Evolutionary conservation across 1,140 invertebrate species (phyloP).

Genomic region (Ceratitis capitata): DNA sequence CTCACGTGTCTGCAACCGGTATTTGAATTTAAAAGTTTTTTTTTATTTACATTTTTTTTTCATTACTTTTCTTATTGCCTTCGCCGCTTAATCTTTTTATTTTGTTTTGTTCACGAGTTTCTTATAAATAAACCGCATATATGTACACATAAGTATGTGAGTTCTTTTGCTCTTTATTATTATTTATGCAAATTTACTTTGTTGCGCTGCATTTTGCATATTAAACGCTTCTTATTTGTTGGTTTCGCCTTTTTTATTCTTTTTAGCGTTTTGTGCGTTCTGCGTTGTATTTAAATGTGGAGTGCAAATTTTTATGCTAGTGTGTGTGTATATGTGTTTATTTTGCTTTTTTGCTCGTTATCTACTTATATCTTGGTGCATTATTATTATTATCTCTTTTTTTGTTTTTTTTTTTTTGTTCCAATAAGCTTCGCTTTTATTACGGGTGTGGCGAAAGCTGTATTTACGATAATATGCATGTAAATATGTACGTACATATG

Average conservation of each 20-base stretch:
- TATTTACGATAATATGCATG: too few relatives aligned
- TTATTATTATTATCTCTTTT: too few relatives aligned
- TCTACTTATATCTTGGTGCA: too few relatives aligned
- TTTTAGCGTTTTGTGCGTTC: background rate
- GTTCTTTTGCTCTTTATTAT: background rate
- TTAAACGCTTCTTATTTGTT: background rate
- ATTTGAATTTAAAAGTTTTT: background rate
- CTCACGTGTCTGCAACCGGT: background rate
- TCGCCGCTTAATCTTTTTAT: too few relatives aligned
- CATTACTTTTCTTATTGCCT: background rate
- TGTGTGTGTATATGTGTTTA: background rate
- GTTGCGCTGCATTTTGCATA: background rate
- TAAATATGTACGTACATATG: background rate
- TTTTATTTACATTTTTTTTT: background rate
- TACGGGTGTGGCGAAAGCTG: background rate
- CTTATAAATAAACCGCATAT: background rate
- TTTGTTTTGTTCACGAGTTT: background rate
- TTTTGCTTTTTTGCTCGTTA: too few relatives aligned
- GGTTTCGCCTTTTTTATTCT: background rate
- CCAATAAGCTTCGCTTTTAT: background rate
- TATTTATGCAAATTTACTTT: slow-evolving; percentile 1
- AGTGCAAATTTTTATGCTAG: too few relatives aligned
- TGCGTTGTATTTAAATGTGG: background rate
- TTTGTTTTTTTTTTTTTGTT: background rate
- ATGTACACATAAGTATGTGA: background rate